A percentile compares a stretch with the other conserved stretches of the same genome.
These are phyloP conservation scores for Amorpha juglandis DNA, from an alignment of 2,888 invertebrate species.

Conservation along the genomic window DNA sequence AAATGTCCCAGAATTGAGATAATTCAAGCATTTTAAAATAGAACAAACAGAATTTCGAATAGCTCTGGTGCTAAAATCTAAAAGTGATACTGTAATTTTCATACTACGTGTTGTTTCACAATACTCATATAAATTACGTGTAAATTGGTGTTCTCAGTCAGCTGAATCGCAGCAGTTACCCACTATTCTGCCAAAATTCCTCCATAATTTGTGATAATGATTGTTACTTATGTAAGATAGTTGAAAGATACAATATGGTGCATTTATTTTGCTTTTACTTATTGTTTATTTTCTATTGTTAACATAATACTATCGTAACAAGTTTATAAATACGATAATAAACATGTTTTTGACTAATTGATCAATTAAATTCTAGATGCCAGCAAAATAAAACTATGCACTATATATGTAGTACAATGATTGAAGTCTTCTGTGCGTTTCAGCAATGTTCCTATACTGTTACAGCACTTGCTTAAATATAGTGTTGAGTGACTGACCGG, in stretches of 20 bases:
- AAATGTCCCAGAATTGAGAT: slow-evolving; percentile 23
- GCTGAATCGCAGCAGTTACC: slow-evolving; percentile 41
- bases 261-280: not conserved
- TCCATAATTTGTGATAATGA: slow-evolving; percentile 19
- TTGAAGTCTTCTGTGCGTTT: too few species aligned
- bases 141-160: slow-evolving; percentile 38
- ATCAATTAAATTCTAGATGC: too few species aligned
- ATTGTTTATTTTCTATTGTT: not conserved
- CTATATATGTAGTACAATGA: too few species aligned
- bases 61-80: slow-evolving; percentile 33
- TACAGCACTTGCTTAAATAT: too few species aligned
- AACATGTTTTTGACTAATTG: not conserved
- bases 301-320: not conserved
- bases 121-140: slow-evolving; percentile 45
- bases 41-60: slow-evolving; percentile 31
- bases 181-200: slow-evolving; percentile 45
- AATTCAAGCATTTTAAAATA: slow-evolving; percentile 28
- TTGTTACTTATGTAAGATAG: slow-evolving; percentile 11
- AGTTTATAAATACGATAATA: not conserved
- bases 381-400: too few species aligned
- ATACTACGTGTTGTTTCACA: slow-evolving; percentile 43
- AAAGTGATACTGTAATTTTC: slow-evolving; percentile 38
- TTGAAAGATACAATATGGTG: slow-evolving; percentile 8
- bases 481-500: too few species aligned
- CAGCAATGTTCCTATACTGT: too few species aligned